A percentile compares a stretch with the other conserved stretches of the same genome.
Evolutionary conservation across 2,888 invertebrate genomes (phyloP).

Genomic region (Amitus sp.): DNA sequence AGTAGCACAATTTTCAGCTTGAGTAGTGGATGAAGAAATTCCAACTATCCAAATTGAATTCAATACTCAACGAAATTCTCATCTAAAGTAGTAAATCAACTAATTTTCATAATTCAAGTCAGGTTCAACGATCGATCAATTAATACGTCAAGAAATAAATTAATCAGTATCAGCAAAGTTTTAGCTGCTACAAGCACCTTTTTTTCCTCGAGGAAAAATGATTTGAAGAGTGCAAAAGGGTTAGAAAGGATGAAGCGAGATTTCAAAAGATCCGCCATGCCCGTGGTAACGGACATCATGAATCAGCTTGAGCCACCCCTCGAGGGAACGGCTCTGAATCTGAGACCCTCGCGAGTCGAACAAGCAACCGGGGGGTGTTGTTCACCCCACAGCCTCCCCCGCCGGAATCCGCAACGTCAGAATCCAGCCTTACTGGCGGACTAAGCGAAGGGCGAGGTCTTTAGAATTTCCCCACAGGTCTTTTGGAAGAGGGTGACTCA

Average conservation of each 20-base stretch:
- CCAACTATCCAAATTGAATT: no score
- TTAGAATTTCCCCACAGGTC: slow-evolving; percentile 41
- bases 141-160: no score
- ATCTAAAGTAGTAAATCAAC: no score
- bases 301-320: slow-evolving; percentile 11
- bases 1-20: no score
- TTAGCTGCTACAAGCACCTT: no score
- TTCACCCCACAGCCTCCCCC: slow-evolving; percentile 4
- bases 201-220: no score
- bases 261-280: slow-evolving; percentile 9
- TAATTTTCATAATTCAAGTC: no score
- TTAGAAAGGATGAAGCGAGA: neutral
- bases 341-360: slow-evolving; percentile 1
- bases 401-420: slow-evolving; percentile 21
- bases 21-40: no score
- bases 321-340: neutral
- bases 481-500: slow-evolving; percentile 37
- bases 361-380: slow-evolving; percentile 2
- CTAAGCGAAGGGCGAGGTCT: slow-evolving; percentile 37
- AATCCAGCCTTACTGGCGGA: slow-evolving; percentile 41
- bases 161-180: no score
- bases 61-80: no score
- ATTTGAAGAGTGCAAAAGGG: neutral
- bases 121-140: no score
- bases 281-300: slow-evolving; percentile 8